Evolutionary conservation across 1,140 invertebrate species (phyloP), one percentile per base, ranked within the genome.

Genomic region (Drosophila sturtevanti): DNA sequence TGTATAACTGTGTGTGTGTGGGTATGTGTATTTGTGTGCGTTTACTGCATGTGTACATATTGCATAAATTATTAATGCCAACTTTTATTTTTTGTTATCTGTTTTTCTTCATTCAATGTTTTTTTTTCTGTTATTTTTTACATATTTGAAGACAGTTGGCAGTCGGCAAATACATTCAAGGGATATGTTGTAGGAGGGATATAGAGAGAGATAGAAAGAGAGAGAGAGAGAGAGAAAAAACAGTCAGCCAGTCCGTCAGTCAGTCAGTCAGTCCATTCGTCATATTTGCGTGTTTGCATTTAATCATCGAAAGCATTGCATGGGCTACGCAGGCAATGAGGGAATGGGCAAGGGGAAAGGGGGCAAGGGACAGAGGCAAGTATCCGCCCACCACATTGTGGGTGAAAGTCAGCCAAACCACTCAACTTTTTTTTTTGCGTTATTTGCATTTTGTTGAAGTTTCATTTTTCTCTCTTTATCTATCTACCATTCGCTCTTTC

Each of bases 281-380:
- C 84, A 89, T 89, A 87, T 89, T 89, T 87, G 84, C 84, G 84
- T 87, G 84, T 87, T 87, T 87, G 84, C 84, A 87, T 87, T 87
- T 87, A 87, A 87, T 87, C 84, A 87, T 87, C 85, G 84, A 87
- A 87, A 89, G 72, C 76, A 72, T 79, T 87, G 84, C 82, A 86
- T 68, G 68, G 66, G 69, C 66, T 66, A 41, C 56, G 58, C 55
- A 58, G 68, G 63, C 77, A 69, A 80, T 77, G 72, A 72, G 69
- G 37, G n/a, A n/a, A n/a, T n/a, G n/a, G n/a, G n/a, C 44, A 55
- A 3, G 27, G 21, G 14, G 35, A 14, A 16, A 34, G 37, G 41
- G 16, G 27, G 27, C 27, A 18, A 3, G 41, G 41, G 41, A 16
- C 31, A 66, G 68, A 60, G 54, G 37, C 58, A 21, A 11, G 24